These are phyloP conservation scores for Marmota flaviventris DNA, from an alignment of 2,113 vertebrate species.

Conservation along the genomic window DNA sequence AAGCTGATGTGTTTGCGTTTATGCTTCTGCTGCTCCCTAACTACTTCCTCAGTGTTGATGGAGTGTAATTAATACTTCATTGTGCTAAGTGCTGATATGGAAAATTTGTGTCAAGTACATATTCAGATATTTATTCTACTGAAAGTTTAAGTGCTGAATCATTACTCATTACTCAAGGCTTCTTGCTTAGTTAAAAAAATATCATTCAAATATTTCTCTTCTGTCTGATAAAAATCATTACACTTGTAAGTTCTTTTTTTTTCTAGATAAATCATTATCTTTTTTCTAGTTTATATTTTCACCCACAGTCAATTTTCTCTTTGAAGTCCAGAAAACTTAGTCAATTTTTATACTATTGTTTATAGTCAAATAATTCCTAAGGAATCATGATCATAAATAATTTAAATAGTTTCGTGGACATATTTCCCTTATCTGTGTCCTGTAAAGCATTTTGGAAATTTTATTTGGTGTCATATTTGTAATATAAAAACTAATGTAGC, in stretches of 20 bases:
- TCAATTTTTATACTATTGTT: no score
- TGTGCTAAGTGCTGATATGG: slow-evolving; percentile 29
- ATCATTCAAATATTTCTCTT: background rate
- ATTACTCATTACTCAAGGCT: background rate
- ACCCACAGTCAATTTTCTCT: background rate
- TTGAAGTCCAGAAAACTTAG: background rate
- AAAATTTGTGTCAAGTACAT: background rate
- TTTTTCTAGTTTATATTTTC: background rate
- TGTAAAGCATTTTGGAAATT: background rate
- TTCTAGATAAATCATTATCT: background rate
- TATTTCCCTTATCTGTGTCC: background rate
- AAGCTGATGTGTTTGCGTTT: slow-evolving; percentile 41
- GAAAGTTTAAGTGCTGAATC: slow-evolving; percentile 15
- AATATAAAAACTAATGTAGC: background rate
- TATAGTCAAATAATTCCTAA: background rate
- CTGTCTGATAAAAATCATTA: background rate
- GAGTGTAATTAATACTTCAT: slow-evolving; percentile 43
- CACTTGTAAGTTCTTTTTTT: background rate
- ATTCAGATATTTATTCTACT: background rate
- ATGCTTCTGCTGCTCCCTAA: background rate
- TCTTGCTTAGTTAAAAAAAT: background rate
- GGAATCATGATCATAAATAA: no score
- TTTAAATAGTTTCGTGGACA: background rate
- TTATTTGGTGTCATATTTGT: background rate
- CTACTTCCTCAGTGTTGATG: background rate